phyloP scores from a whole-genome alignment of 2,797 vertebrate species.

The Anolis apletophallus region DNA sequence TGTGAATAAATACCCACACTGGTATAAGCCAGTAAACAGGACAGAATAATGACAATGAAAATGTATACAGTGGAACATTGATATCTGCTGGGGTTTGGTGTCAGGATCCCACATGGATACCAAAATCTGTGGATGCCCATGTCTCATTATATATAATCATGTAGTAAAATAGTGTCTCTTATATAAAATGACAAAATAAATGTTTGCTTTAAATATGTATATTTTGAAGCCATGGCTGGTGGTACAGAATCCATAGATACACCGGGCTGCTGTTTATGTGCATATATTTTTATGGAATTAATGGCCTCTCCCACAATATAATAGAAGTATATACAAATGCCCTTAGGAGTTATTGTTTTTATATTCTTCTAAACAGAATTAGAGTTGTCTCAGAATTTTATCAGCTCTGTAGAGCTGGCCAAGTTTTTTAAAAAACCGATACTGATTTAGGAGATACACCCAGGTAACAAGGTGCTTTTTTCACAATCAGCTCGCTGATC shows the following conservation, averaged over 20 bases:
- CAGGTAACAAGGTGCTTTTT: neutral
- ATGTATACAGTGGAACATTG: neutral
- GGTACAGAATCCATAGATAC: neutral
- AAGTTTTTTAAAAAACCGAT: neutral
- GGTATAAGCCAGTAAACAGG: neutral
- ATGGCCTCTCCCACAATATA: neutral
- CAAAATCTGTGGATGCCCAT: too few relatives aligned
- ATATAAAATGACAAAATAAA: too few relatives aligned
- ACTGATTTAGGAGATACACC: accelerated
- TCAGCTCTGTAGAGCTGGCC: neutral
- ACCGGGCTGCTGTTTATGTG: too few relatives aligned
- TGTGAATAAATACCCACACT: neutral
- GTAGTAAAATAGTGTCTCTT: too few relatives aligned
- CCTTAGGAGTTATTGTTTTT: neutral
- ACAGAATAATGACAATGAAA: neutral
- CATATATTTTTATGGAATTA: neutral
- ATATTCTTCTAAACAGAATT: neutral
- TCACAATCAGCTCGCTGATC: neutral
- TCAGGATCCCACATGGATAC: too few relatives aligned
- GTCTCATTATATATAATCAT: too few relatives aligned
- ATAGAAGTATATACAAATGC: neutral
- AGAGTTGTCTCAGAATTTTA: neutral
- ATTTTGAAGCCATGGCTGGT: too few relatives aligned
- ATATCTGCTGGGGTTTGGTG: too few relatives aligned
- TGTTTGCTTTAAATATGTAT: too few relatives aligned